These are phyloP conservation scores for Amazona vittata DNA, from an alignment of 2,113 vertebrate genomes.

Conservation along the genomic window DNA sequence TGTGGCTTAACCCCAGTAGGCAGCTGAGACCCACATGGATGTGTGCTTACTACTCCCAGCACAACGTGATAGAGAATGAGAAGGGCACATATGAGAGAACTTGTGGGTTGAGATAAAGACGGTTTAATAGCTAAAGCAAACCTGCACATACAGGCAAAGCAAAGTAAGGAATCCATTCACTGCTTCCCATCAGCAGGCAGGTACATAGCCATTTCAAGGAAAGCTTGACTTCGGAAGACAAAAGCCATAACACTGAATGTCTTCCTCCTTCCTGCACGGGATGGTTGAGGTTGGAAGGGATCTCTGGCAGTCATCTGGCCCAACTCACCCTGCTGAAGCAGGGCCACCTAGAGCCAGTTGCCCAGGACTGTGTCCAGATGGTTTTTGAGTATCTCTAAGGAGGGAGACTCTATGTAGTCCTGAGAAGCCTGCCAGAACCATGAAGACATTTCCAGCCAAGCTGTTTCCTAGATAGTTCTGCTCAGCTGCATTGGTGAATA, in stretches of 20 bases:
- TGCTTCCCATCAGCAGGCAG: rapidly evolving
- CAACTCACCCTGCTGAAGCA: not conserved
- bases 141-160: not conserved
- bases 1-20: not conserved
- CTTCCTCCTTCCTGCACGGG: not conserved
- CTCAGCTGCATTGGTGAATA: not conserved
- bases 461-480: not conserved
- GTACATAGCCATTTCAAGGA: not conserved
- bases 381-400: not conserved
- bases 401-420: not conserved
- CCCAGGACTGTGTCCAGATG: not conserved
- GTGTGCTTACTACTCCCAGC: not conserved
- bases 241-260: rapidly evolving
- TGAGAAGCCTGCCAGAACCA: not conserved
- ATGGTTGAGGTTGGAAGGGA: not conserved
- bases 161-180: not conserved
- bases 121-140: not conserved
- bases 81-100: not conserved
- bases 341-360: not conserved
- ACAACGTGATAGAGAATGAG: not conserved
- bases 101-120: not conserved
- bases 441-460: not conserved
- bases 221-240: not conserved
- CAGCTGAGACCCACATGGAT: not conserved
- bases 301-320: not conserved